Base-by-base conservation (phyloP, 2,113 vertebrate species). In the Drymodes brunneopygia region DNA sequence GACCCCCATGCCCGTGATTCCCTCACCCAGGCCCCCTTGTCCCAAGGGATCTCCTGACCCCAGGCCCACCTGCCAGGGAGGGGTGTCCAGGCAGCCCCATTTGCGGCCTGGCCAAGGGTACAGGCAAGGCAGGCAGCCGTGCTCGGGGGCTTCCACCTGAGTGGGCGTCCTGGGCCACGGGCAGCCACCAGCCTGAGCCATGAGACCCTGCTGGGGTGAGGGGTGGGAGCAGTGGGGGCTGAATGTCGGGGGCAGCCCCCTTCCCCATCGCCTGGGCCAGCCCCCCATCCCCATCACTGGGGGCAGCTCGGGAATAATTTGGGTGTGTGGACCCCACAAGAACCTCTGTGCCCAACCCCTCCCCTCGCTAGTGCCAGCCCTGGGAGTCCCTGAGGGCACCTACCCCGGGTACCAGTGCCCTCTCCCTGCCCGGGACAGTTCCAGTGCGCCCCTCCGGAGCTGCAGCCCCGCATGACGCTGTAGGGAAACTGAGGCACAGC, bases 401-500 rank as follows among this genome's bases (percentile, higher is more conserved):
- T 29, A 19, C 20, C 20, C n/a, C 7, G 6, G 9, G 12, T 36
- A 7, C 44, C 66, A 10, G 17, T 5, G 60, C 18, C 40, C 20
- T 42, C 31, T 7, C 23, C 12, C 3, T 25, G 27, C 51, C 42
- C 12, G 4, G 20, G 20, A 20, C 13, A 0, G 54, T 81, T 24
- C 51, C 57, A 81, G 31, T 2, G 17, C 62, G 6, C 18, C 35
- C 38, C 29, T 74, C 35, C 6, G 4, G 42, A 44, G 56, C 9
- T 4, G 56, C 50, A 45, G 57, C 51, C 29, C 31, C 10, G 17
- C 83, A 10, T 12, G 3, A 40, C 11, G 16, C 73, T 48, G 15
- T 1, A 58, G 91, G 88, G 89, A 94, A 95, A 92, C 95, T 85
- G 94, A 92, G 91, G 74, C 94, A 90, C 56, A 51, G 47, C 10